Percentiles rank a stretch among this genome's conserved stretches.
Conservation (phyloP, 1,140 invertebrate genomes). For the Octopus bimaculoides region DNA sequence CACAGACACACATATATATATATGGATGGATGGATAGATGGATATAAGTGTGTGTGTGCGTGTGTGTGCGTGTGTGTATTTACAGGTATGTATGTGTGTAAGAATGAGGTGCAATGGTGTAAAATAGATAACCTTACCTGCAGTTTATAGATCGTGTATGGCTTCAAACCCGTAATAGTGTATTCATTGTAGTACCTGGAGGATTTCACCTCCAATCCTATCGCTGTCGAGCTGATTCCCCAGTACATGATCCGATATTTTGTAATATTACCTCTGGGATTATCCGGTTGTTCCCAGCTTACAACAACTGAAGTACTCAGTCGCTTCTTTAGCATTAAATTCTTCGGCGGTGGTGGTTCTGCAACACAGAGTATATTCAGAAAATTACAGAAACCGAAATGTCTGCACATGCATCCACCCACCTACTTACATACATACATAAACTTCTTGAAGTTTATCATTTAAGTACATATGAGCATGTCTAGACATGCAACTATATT, state of each 20-base stretch:
- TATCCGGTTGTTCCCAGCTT: constrained; percentile 30
- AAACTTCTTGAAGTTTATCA: neutral
- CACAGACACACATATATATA: too few species aligned
- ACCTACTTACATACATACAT: neutral
- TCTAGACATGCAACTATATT: too few species aligned
- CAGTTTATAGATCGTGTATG: constrained; percentile 26
- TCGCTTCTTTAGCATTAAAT: constrained; percentile 21
- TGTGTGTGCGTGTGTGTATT: too few species aligned
- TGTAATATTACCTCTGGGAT: constrained; percentile 20
- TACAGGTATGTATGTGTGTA: too few species aligned
- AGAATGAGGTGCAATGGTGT: too few species aligned
- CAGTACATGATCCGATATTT: constrained; percentile 31
- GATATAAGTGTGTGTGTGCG: too few species aligned
- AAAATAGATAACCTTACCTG: constrained; percentile 20
- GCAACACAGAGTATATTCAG: neutral
- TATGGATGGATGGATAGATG: too few species aligned
- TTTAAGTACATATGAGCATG: too few species aligned
- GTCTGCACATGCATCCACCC: neutral
- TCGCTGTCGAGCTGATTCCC: constrained; percentile 18
- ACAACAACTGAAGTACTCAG: constrained; percentile 27
- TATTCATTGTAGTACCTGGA: constrained; percentile 12
- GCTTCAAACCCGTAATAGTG: constrained; percentile 19
- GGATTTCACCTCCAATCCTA: constrained; percentile 17
- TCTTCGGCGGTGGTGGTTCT: constrained; percentile 29
- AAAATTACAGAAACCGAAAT: neutral